A percentile compares a stretch with the other conserved stretches of the same genome.
These are phyloP conservation scores for Dichetophora obliterata DNA, from an alignment of 2,888 invertebrate genomes.

Conservation along the genomic window DNA sequence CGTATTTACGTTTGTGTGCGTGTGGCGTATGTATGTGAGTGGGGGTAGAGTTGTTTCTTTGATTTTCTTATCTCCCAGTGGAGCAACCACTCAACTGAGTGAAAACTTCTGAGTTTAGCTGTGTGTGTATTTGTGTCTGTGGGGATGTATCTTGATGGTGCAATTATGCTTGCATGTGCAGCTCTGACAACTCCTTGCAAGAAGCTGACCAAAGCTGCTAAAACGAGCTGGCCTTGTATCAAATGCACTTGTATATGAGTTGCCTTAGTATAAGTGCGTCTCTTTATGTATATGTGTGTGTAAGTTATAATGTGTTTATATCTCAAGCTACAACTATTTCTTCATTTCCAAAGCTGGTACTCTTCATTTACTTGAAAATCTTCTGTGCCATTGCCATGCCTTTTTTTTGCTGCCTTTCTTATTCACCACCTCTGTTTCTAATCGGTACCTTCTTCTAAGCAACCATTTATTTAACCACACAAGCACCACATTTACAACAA, in stretches of 20 bases:
- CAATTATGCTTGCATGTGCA: background rate
- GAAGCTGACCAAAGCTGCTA: conserved; percentile 24
- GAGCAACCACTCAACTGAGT: background rate
- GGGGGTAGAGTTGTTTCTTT: no score
- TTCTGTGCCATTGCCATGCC: background rate
- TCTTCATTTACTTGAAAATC: background rate
- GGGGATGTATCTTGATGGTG: background rate
- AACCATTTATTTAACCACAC: conserved; percentile 18
- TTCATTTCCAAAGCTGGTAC: background rate
- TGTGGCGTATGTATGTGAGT: no score
- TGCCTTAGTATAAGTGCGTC: background rate
- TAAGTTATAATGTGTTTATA: background rate
- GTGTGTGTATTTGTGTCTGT: conserved; percentile 4
- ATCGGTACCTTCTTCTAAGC: background rate
- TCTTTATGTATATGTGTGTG: background rate
- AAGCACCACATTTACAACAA: conserved; percentile 4
- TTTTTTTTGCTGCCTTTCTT: background rate
- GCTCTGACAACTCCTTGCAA: conserved; percentile 27
- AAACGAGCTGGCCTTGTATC: no score
- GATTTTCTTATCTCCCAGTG: no score
- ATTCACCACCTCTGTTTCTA: background rate
- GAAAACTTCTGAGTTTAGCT: conserved; percentile 9
- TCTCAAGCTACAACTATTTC: background rate
- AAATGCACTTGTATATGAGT: no score
- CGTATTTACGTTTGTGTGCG: no score